Evolutionary conservation across 2,113 vertebrate species (phyloP), one percentile per base, ranked within the genome.

Genomic region (Poicephalus meyeri): DNA sequence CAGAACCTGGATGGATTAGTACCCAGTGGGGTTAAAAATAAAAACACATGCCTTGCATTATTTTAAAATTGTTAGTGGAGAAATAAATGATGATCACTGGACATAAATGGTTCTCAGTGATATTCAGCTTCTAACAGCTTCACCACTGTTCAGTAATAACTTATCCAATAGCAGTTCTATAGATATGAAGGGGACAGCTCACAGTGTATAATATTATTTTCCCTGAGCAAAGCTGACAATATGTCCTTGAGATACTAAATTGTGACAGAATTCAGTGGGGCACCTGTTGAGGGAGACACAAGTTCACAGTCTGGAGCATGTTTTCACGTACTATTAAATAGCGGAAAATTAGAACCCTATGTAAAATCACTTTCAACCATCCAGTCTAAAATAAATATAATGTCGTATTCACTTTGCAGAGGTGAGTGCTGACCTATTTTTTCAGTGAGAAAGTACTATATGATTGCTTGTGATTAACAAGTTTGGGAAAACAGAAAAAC

Each of bases 1-100:
- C 58, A 26, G 20, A 71, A 79, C 0, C 0, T 0, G 2, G 39
- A 63, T 63, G 14, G 12, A 19, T 35, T 55, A 82, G 21, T 33
- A 63, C 0, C 11, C 29, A 9, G 6, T 4, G 9, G 20, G 31
- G 37, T 37, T 37, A 37, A 37, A 37, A 37, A 37, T 37, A 37
- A 37, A 37, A 37, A 37, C 37, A 37, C 42, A 85, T 1, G 1
- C 1, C 3, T 58, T 21, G 5, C 8, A 3, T 39, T 78, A 31
- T 42, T 89, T 68, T 5, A 24, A 50, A 88, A 73, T 71, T 49
- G 31, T 70, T 73, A 73, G 4, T 42, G 23, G 8, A 77, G 55
- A 94, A 94, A 78, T 63, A 74, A 91, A 90, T 73, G 1, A 50
- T 35, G 6, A 39, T 25, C 9, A 24, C 33, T 69, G 21, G 23